These are phyloP conservation scores for Simalia tracyae DNA, from an alignment of 2,797 vertebrate species.

Conservation along the genomic window DNA sequence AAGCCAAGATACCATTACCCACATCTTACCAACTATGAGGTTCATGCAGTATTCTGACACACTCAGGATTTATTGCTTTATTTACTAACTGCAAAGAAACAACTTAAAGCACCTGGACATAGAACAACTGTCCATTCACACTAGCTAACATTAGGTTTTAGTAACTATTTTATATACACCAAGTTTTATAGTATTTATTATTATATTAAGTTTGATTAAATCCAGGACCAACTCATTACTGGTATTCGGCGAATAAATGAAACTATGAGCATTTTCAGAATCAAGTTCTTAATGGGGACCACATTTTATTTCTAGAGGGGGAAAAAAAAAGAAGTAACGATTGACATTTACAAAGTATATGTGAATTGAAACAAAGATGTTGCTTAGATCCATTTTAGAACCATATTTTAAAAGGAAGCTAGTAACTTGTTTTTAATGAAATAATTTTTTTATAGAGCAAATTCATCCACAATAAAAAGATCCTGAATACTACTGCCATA, in stretches of 20 bases:
- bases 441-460: background rate
- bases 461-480: background rate
- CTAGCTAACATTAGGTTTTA: background rate
- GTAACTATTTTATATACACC: background rate
- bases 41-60: background rate
- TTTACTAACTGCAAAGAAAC: background rate
- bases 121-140: background rate
- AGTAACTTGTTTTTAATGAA: background rate
- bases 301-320: background rate
- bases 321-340: background rate
- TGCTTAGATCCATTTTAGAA: background rate
- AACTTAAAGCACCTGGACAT: background rate
- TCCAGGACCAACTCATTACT: background rate
- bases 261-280: background rate
- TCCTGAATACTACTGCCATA: background rate
- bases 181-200: background rate
- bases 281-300: background rate
- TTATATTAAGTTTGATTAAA: background rate
- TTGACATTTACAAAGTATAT: background rate
- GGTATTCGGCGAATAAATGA: background rate
- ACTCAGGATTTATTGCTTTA: background rate
- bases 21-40: background rate
- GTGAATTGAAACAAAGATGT: background rate
- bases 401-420: background rate
- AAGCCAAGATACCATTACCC: background rate